Evolutionary conservation across 2,888 invertebrate genomes (phyloP).

Genomic region (Drosophila monieri): DNA sequence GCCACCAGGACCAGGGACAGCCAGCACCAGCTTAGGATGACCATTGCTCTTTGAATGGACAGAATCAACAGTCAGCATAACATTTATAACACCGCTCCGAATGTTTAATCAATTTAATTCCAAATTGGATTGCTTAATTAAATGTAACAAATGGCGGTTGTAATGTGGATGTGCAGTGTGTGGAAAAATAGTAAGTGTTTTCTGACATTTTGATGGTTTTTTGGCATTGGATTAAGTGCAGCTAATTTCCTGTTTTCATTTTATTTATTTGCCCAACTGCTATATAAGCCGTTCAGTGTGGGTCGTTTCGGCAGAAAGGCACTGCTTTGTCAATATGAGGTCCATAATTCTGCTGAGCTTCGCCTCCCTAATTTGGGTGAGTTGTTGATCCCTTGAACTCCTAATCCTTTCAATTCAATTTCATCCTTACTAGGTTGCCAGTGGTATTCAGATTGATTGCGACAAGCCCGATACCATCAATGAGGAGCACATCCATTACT

Average conservation of each 20-base stretch:
- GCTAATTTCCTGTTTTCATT: conserved; percentile 27
- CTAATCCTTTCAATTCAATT: not conserved
- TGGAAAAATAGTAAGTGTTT: conserved; percentile 21
- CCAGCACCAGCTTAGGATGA: conserved; percentile 4
- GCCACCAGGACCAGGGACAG: conserved; percentile 8
- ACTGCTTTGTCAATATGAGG: conserved; percentile 30
- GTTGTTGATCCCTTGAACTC: conserved; percentile 1
- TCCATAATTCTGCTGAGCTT: conserved; percentile 13
- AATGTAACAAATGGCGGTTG: conserved; percentile 38
- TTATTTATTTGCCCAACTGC: not conserved
- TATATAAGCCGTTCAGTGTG: conserved; percentile 16
- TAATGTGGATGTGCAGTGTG: conserved; percentile 43
- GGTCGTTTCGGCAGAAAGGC: not conserved
- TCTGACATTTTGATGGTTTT: conserved; percentile 13
- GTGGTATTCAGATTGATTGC: conserved; percentile 61
- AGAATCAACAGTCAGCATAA: not conserved
- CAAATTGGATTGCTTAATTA: conserved; percentile 53
- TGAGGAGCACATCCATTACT: conserved; percentile 71
- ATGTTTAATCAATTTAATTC: conserved; percentile 13
- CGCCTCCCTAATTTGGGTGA: conserved; percentile 53
- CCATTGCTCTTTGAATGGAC: conserved; percentile 23
- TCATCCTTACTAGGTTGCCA: conserved; percentile 13
- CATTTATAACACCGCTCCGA: conserved; percentile 51
- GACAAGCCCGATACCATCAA: conserved; percentile 59
- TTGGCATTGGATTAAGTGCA: conserved; percentile 14